Evolutionary conservation across 2,888 invertebrate genomes (phyloP), one percentile per base, ranked within the genome.

Genomic region (Drosophila hamatofila): DNA sequence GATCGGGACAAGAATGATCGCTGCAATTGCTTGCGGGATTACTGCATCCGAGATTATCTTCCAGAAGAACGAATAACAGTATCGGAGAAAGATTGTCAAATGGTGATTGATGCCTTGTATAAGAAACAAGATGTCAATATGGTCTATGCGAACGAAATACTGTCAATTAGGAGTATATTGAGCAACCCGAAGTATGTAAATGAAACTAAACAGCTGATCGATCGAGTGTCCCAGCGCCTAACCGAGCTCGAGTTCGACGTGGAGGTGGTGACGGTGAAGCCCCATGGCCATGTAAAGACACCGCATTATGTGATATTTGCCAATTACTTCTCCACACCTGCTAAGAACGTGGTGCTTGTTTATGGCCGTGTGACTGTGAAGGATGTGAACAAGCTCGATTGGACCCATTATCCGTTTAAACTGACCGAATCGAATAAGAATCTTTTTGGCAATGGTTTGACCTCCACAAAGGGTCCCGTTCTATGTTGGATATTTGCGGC

Each of bases 341-440:
- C 52, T 23, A 83, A 80, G n/a, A 74, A 83, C 30, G 51, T 78
- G 23, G 46, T 80, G 51, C 61, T 80, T 4, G 48, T 83, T 16
- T 80, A 80, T 16, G 83, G 81, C 0, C 35, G 70, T 30, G 52
- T 74, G 12, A 67, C 70, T 23, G 81, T 81, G 8, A 49, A 37
- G 11, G 5, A 27, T 0, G 78, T 78, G 5, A 9, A 0, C 0
- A 3, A 0, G 2, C 8, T 3, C 1, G 70, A 61, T 12, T 81
- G 80, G 80, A 16, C 18, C 1, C 27, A 72, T 1, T n/a, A 63
- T 2, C 81, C 81, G 0, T 81, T 44, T 9, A 0, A 49, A 16
- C 51, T 81, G 14, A 80, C 60, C 12, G 6, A 66, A 3, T 16
- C 23, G 2, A 8, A 63, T 7, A 44, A 11, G 0, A 12, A 33